Evolutionary conservation across 2,888 invertebrate genomes (phyloP), one percentile per base, ranked within the genome.

Genomic region (Artemia sp.): DNA sequence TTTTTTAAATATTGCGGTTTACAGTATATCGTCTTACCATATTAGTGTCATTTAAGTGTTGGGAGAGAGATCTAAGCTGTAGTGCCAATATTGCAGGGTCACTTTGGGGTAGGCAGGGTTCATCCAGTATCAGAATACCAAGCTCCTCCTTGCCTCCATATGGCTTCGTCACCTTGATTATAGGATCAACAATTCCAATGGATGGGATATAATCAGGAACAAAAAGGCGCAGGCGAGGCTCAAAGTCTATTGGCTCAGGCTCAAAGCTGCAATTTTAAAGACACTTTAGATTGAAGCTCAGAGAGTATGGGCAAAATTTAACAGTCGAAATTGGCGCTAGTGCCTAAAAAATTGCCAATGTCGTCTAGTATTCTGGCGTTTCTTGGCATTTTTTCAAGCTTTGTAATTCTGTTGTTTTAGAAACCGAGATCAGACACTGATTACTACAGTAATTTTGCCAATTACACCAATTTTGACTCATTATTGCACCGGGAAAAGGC

Each of bases 111-210:
- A 92, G 86, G 64, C 92, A 88, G 0, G 98, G 98, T 78, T 98
- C 98, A 78, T 99, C 98, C 72, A 93, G 78, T n/a, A 90, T 86
- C 0, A 82, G 82, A 70, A 92, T 78, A 10, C 92, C 89, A 70
- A 87, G 83, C 12, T 85, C 84, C 67, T 84, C 82, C 2, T 82
- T 79, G 69, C 78, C 78, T 4, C 79, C 82, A 74, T 90, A 88
- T 0, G 96, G 96, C 38, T 92, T 84, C 67, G 84, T 81, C 70
- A 95, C 89, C 82, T 97, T 98, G 64, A 99, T 84, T 80, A 98
- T 96, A 5, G 95, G 94, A 80, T 99, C 98, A 74, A 96, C 94
- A 79, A 98, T 97, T 0, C 98, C 98, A 67, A 98, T 95, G 0
- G 95, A 92, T 10, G 98, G 97, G 74, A 97, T 89, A 80, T 88